Conservation (phyloP, 2,113 vertebrate genomes). For the Ginglymostoma cirratum region DNA sequence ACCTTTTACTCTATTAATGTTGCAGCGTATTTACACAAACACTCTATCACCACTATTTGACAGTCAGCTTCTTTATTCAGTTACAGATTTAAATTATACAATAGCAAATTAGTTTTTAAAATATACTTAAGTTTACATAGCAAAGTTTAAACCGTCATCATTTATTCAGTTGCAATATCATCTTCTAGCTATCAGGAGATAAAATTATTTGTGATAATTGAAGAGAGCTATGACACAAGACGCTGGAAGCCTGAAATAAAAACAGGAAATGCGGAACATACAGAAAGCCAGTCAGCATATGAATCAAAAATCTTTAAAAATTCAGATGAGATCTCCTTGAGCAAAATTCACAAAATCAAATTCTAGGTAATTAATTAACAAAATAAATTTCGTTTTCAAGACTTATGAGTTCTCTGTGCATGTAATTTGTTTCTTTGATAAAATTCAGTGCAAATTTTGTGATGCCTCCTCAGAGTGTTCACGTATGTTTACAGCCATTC, state of each 20-base stretch:
- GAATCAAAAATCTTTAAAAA: background rate
- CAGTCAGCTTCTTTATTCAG: background rate
- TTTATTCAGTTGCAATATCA: background rate
- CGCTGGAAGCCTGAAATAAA: background rate
- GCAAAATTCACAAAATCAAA: background rate
- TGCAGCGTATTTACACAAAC: background rate
- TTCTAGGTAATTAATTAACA: background rate
- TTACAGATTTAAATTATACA: background rate
- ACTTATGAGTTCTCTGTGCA: background rate
- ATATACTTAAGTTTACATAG: background rate
- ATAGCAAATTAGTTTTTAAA: slow-evolving; percentile 2
- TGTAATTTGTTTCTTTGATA: background rate
- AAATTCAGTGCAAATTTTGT: slow-evolving; percentile 14
- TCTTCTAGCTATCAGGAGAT: background rate
- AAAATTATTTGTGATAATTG: background rate
- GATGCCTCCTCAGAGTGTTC: background rate
- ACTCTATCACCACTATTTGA: background rate
- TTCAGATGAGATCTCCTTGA: background rate
- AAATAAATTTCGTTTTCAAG: background rate
- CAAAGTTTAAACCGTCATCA: background rate
- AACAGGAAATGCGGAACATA: background rate
- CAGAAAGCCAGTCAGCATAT: background rate
- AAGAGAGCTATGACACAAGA: background rate
- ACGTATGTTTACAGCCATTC: background rate
- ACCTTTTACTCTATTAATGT: background rate